phyloP scores from a whole-genome alignment of 2,888 invertebrate genomes.

The Alloscopus bannaensis region DNA sequence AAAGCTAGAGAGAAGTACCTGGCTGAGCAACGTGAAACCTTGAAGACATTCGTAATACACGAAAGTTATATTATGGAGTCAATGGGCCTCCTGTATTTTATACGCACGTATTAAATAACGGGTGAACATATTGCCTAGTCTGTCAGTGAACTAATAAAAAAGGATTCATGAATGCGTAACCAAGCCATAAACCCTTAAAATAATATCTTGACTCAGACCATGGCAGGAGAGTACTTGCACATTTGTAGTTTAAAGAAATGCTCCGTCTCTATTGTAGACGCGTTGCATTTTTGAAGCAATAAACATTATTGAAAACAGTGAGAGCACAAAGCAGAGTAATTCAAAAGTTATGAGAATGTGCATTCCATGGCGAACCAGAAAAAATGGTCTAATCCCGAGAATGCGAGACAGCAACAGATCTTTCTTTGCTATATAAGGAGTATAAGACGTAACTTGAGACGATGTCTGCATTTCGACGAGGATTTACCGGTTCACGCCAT shows the following conservation, averaged over 20 bases:
- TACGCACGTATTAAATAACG: conserved; percentile 6
- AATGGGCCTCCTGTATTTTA: no score
- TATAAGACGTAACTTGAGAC: conserved; percentile 47
- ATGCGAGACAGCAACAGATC: background rate
- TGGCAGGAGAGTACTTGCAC: no score
- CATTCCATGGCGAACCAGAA: conserved; percentile 6
- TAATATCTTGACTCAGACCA: conserved; percentile 33
- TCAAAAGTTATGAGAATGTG: conserved; percentile 30
- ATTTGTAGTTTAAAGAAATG: no score
- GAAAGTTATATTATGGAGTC: no score
- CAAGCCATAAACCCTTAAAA: conserved; percentile 38
- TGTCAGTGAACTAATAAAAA: conserved; percentile 34
- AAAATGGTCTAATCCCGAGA: background rate
- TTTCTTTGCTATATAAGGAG: no score
- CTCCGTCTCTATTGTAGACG: no score
- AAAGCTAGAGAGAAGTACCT: no score
- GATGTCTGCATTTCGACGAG: conserved; percentile 26
- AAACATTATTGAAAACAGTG: conserved; percentile 8
- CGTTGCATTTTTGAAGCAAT: no score
- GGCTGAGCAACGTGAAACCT: no score
- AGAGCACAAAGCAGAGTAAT: conserved; percentile 17
- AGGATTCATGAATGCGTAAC: conserved; percentile 26
- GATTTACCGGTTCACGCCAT: conserved; percentile 21
- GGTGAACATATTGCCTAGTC: conserved; percentile 1
- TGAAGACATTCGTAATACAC: no score